These are phyloP conservation scores for Crocallis elinguaria DNA, from an alignment of 2,888 invertebrate species.

Conservation along the genomic window DNA sequence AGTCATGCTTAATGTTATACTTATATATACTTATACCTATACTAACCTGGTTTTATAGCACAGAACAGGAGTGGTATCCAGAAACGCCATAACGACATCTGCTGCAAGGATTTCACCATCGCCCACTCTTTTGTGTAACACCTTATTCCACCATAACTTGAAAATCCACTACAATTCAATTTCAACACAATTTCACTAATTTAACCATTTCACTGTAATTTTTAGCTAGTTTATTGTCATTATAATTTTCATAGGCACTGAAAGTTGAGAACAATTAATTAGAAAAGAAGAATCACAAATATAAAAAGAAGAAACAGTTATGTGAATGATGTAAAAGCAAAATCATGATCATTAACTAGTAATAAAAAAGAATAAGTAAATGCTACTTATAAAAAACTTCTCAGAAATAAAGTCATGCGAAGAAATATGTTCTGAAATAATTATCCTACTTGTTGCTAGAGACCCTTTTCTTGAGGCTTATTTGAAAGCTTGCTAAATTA, in stretches of 20 bases:
- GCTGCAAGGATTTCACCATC: conserved; percentile 65
- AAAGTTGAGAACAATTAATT: background rate
- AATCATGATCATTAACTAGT: no score
- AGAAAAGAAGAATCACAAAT: background rate
- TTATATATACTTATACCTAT: background rate
- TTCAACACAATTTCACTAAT: conserved; percentile 51
- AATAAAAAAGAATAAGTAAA: no score
- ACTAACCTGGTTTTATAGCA: conserved; percentile 61
- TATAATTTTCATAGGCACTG: conserved; percentile 31
- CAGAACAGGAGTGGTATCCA: conserved; percentile 55
- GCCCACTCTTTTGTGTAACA: conserved; percentile 52
- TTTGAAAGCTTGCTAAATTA: no score
- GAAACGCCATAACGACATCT: conserved; percentile 54
- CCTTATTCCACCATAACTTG: conserved; percentile 59
- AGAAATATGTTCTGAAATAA: no score
- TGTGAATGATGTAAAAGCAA: background rate
- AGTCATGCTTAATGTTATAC: no score
- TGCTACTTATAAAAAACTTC: no score
- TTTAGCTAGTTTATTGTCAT: conserved; percentile 31
- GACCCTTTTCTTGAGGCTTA: no score
- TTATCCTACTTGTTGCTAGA: no score
- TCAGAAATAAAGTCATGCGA: no score
- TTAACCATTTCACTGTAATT: conserved; percentile 40
- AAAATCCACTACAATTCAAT: conserved; percentile 40
- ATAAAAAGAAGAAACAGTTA: background rate